A percentile compares a stretch with the other conserved stretches of the same genome.
Conservation (phyloP, 2,888 invertebrate genomes). For the Drosophila vallismaia region DNA sequence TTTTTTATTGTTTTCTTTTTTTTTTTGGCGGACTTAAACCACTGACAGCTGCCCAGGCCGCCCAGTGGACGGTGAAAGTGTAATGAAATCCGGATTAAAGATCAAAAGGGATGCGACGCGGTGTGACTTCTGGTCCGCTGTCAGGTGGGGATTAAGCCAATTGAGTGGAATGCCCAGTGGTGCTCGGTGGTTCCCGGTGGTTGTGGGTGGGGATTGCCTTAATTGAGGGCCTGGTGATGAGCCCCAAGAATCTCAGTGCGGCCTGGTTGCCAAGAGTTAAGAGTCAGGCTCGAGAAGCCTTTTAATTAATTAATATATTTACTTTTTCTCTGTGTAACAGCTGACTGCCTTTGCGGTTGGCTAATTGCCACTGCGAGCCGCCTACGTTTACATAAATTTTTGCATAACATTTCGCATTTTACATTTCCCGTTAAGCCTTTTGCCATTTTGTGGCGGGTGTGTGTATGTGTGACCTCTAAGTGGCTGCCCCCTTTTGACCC, state of each 20-base stretch:
- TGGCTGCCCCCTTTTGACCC: constrained; percentile 17
- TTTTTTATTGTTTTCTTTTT: constrained; percentile 8
- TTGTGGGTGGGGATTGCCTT: constrained; percentile 21
- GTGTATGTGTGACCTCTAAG: constrained; percentile 30
- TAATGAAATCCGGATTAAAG: constrained; percentile 65
- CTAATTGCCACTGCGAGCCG: constrained; percentile 20
- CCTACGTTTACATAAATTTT: constrained; percentile 6
- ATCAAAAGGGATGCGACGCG: constrained; percentile 37
- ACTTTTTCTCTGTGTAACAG: background rate
- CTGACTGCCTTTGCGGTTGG: constrained; percentile 7
- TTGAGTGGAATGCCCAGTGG: constrained; percentile 27
- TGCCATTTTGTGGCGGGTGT: background rate
- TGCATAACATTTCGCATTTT: constrained; percentile 15
- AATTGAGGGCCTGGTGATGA: constrained; percentile 15
- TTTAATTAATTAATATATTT: background rate
- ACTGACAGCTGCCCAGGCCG: constrained; percentile 31
- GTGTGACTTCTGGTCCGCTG: constrained; percentile 30
- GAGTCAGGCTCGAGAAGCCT: constrained; percentile 15
- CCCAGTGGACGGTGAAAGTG: constrained; percentile 48
- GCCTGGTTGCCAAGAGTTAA: constrained; percentile 7
- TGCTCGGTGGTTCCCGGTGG: background rate
- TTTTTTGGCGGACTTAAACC: constrained; percentile 25
- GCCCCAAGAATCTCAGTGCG: background rate
- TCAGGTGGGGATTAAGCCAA: constrained; percentile 38
- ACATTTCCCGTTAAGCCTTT: constrained; percentile 13